Evolutionary conservation across 2,113 vertebrate species (phyloP).

Genomic region (Prochilodus magdalenae): DNA sequence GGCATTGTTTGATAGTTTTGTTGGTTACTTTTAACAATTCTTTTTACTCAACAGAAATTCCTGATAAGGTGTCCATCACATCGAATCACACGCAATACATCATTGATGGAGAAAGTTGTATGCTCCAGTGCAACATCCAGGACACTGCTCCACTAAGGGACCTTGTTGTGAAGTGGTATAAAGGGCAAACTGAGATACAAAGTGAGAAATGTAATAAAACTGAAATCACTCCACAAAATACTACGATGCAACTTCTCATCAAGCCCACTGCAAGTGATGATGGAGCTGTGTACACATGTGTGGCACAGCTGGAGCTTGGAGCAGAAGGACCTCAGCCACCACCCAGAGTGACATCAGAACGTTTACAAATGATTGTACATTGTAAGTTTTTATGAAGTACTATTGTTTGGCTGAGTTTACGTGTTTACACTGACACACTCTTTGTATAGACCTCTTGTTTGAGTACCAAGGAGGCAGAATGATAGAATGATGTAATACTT

Average conservation of each 20-base stretch:
- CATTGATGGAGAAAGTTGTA: not conserved
- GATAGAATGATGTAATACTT: no score
- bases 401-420: no score
- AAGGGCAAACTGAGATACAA: fast-evolving
- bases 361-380: slow-evolving; percentile 30
- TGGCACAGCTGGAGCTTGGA: slow-evolving; percentile 60
- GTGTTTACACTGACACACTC: no score
- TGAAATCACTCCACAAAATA: not conserved
- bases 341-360: slow-evolving; percentile 27
- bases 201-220: fast-evolving
- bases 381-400: slow-evolving; percentile 61
- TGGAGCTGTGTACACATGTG: slow-evolving; percentile 47
- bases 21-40: not conserved
- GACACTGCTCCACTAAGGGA: slow-evolving; percentile 51
- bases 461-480: no score
- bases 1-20: not conserved
- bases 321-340: slow-evolving; percentile 26
- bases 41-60: slow-evolving; percentile 58
- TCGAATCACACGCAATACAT: fast-evolving
- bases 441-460: no score
- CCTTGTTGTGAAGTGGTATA: slow-evolving; percentile 64
- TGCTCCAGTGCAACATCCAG: slow-evolving; percentile 65
- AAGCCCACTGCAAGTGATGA: slow-evolving; percentile 45
- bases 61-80: slow-evolving; percentile 34
- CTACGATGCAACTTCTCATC: not conserved